Conservation (phyloP, 2,888 invertebrate species). For the Copidosoma aretas region DNA sequence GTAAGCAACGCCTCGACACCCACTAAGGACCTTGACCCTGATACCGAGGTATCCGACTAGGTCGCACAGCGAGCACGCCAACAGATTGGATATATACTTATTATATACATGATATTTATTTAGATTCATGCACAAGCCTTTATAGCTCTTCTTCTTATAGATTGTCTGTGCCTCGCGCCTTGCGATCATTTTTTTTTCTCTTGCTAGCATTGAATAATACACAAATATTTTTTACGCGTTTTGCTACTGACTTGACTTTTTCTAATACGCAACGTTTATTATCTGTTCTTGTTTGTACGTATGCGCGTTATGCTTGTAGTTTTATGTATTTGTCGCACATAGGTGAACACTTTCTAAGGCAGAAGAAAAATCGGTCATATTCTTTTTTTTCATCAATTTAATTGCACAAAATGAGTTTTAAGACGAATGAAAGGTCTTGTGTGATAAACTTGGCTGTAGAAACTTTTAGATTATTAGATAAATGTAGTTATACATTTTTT, state of each 20-base stretch:
- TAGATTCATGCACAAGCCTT: no score
- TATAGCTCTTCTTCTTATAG: not conserved
- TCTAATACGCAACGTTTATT: not conserved
- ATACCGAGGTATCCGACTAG: slow-evolving; percentile 67
- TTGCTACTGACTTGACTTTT: slow-evolving; percentile 22
- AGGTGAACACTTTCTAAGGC: slow-evolving; percentile 19
- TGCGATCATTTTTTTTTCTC: not conserved
- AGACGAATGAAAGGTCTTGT: no score
- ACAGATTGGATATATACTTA: slow-evolving; percentile 10
- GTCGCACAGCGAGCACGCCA: slow-evolving; percentile 5
- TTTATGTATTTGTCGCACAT: slow-evolving; percentile 13
- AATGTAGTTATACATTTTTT: no score
- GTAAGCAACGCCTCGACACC: slow-evolving; percentile 65
- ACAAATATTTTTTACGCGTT: slow-evolving; percentile 7
- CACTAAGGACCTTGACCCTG: slow-evolving; percentile 65
- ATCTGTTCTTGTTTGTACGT: slow-evolving; percentile 24
- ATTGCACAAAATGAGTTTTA: no score
- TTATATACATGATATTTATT: not conserved
- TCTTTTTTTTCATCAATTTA: not conserved
- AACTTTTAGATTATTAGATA: no score
- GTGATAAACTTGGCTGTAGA: no score
- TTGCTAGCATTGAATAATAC: slow-evolving; percentile 1
- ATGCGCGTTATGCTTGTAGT: slow-evolving; percentile 24
- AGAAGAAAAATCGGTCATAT: slow-evolving; percentile 1
- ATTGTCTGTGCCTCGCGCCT: not conserved